phyloP scores from a whole-genome alignment of 2,113 vertebrate genomes.

The Crotalus horridus region DNA sequence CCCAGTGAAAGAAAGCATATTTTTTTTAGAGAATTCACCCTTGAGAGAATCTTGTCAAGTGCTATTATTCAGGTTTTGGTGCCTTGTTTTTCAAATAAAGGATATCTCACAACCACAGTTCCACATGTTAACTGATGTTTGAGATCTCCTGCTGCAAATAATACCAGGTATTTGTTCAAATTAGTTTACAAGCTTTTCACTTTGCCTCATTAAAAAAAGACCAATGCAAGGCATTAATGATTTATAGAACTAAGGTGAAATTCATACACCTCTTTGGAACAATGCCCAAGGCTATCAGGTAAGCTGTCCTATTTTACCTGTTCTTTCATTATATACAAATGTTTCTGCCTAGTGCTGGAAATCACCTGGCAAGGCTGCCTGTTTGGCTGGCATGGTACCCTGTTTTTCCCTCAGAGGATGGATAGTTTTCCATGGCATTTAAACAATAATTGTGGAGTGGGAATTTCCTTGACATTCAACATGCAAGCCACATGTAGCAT shows the following conservation, averaged over 20 bases:
- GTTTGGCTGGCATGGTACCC: not conserved
- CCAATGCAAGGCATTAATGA: constrained; percentile 35
- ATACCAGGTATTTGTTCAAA: constrained; percentile 50
- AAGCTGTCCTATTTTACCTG: not conserved
- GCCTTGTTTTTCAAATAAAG: constrained; percentile 46
- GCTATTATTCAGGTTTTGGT: constrained; percentile 31
- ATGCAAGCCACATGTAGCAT: not conserved
- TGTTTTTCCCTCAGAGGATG: not conserved
- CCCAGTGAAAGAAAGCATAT: constrained; percentile 39
- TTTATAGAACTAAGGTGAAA: constrained; percentile 28
- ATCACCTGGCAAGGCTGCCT: not conserved
- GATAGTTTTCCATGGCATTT: not conserved
- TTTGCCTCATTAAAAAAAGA: constrained; percentile 55
- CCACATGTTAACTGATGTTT: constrained; percentile 41
- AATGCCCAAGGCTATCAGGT: not conserved
- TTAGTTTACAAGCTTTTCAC: constrained; percentile 55
- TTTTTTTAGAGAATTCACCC: constrained; percentile 45
- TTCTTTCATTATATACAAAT: not conserved
- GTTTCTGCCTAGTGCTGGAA: not conserved
- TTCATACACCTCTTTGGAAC: constrained; percentile 35
- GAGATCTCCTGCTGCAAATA: constrained; percentile 34
- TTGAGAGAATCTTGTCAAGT: constrained; percentile 40
- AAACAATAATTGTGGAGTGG: not conserved
- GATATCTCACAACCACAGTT: constrained; percentile 49
- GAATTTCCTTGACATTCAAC: not conserved